Percentiles rank a stretch among this genome's conserved stretches.
Conservation (phyloP, 2,888 invertebrate species). For the Phengaris alcon region DNA sequence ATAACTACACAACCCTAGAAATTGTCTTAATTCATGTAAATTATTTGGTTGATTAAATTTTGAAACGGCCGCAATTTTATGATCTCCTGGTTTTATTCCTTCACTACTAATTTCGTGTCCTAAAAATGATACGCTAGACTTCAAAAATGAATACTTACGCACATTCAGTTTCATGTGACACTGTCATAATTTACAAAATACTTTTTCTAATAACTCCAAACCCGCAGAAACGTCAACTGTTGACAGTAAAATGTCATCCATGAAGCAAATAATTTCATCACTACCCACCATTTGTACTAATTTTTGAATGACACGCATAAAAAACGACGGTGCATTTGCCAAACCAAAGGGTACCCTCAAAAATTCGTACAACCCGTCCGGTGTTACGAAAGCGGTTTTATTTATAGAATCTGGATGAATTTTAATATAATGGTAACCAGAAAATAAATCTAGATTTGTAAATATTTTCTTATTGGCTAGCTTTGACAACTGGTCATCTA, state of each 20-base stretch:
- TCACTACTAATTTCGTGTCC: too few relatives aligned
- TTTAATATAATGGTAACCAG: constrained; percentile 18
- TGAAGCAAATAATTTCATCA: constrained; percentile 20
- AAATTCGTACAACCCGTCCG: not conserved
- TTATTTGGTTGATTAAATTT: too few relatives aligned
- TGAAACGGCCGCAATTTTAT: too few relatives aligned
- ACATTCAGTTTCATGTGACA: too few relatives aligned
- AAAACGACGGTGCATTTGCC: constrained; percentile 12
- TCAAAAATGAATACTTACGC: too few relatives aligned
- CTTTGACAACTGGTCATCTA: constrained; percentile 23
- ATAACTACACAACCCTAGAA: too few relatives aligned
- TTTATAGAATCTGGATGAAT: constrained; percentile 8
- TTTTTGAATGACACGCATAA: constrained; percentile 12
- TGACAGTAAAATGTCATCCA: constrained; percentile 14
- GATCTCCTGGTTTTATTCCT: too few relatives aligned
- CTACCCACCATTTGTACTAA: constrained; percentile 20
- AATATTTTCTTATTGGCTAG: constrained; percentile 17
- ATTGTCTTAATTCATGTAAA: too few relatives aligned
- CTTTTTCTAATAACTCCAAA: too few relatives aligned
- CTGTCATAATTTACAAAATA: too few relatives aligned
- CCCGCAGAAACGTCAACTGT: not conserved
- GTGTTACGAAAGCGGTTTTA: constrained; percentile 22
- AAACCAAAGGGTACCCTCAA: constrained; percentile 12
- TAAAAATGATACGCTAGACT: too few relatives aligned
- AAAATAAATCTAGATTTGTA: constrained; percentile 1